Conservation (phyloP, 2,113 vertebrate genomes). For the Riparia riparia region DNA sequence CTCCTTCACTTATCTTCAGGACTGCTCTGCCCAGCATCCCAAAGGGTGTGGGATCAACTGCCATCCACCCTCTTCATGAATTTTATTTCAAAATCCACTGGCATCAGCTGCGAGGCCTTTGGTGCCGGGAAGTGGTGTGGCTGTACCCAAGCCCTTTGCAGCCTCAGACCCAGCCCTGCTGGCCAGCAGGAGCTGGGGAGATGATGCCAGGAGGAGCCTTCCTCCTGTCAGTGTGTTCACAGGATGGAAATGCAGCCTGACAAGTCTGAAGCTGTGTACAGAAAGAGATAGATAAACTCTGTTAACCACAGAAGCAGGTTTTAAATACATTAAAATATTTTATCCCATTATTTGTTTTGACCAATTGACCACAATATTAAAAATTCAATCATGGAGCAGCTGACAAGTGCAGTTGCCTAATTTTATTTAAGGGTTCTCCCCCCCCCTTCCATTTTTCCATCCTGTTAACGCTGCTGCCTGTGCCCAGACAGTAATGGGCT, state of each 20-base stretch:
- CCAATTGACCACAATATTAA: constrained; percentile 87
- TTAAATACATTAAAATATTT: constrained; percentile 85
- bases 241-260: constrained; percentile 47
- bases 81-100: neutral
- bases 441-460: constrained; percentile 81
- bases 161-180: neutral
- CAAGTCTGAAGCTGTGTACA: neutral
- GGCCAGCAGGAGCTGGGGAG: neutral
- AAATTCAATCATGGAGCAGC: constrained; percentile 86
- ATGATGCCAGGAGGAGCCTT: neutral
- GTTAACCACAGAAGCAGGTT: constrained; percentile 74
- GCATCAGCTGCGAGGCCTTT: neutral
- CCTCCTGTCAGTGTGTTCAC: neutral
- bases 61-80: rapidly evolving
- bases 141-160: neutral
- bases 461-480: constrained; percentile 83
- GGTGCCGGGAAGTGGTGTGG: rapidly evolving
- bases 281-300: constrained; percentile 59
- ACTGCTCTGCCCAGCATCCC: neutral
- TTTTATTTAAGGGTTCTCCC: constrained; percentile 81
- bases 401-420: constrained; percentile 85
- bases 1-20: neutral
- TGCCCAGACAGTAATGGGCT: constrained; percentile 91
- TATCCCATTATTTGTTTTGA: constrained; percentile 87
- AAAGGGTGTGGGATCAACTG: neutral